These are phyloP conservation scores for Mandrillus leucophaeus DNA, from an alignment of 2,113 vertebrate genomes.

Conservation along the genomic window DNA sequence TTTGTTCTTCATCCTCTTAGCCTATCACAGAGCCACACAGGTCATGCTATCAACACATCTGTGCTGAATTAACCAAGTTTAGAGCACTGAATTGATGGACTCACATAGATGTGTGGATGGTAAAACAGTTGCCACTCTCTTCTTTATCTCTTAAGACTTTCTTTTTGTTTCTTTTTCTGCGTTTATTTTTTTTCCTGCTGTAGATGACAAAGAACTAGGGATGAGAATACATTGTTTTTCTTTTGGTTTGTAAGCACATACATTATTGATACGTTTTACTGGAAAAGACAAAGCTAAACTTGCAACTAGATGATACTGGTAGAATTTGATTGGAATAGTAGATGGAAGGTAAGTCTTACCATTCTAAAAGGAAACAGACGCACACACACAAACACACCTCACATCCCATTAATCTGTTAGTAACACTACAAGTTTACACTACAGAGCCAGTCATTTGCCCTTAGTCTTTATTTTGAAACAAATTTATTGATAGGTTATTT, in stretches of 20 bases:
- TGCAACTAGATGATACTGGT: not conserved
- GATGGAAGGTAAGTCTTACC: not conserved
- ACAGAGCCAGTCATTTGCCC: not conserved
- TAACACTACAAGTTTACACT: not conserved
- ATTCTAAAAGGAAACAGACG: not conserved
- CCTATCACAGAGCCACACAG: not conserved
- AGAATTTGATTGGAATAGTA: not conserved
- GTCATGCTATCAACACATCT: too few species aligned
- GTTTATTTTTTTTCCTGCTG: not conserved
- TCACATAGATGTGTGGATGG: not conserved
- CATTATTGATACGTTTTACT: not conserved
- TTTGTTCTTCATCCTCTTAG: not conserved
- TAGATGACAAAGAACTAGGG: not conserved
- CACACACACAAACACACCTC: not conserved
- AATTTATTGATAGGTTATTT: not conserved
- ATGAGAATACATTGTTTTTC: not conserved
- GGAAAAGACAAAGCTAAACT: not conserved
- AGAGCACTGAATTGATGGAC: not conserved
- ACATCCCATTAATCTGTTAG: not conserved
- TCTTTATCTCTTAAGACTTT: not conserved
- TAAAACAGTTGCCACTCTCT: not conserved
- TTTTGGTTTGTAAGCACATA: not conserved
- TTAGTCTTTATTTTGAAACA: not conserved
- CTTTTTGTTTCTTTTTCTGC: not conserved
- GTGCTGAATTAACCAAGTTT: not conserved